Percentiles rank a stretch among this genome's conserved stretches.
These are phyloP conservation scores for Acarapis woodi DNA, from an alignment of 1,140 invertebrate genomes.

Conservation along the genomic window DNA sequence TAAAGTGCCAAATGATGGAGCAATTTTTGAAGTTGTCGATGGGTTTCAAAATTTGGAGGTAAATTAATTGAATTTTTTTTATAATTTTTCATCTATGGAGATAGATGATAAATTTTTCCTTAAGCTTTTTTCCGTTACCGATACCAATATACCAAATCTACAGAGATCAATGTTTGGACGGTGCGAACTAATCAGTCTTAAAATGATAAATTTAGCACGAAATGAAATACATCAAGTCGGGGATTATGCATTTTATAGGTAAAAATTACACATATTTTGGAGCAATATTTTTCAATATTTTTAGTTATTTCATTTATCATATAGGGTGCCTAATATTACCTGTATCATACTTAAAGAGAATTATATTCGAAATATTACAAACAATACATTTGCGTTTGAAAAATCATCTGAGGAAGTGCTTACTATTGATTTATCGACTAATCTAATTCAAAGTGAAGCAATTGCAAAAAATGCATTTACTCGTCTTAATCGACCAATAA, in stretches of 20 bases:
- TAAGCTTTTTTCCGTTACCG: conserved; percentile 3
- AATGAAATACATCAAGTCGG: conserved; percentile 3
- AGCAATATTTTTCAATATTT: no score
- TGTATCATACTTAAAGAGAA: background rate
- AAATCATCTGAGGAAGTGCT: conserved; percentile 3
- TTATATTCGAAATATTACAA: background rate
- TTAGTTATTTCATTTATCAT: no score
- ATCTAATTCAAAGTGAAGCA: background rate
- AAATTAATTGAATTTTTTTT: no score
- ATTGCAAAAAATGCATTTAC: conserved; percentile 2
- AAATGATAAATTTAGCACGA: background rate
- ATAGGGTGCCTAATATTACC: conserved; percentile 5
- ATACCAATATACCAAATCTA: background rate
- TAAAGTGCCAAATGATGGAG: conserved; percentile 3
- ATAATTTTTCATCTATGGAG: no score
- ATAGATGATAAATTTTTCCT: no score
- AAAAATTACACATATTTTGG: no score
- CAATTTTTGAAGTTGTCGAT: conserved; percentile 5
- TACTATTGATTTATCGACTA: background rate
- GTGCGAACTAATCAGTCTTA: background rate
- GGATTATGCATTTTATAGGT: conserved; percentile 5
- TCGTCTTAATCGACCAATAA: conserved; percentile 2
- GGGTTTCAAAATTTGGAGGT: background rate
- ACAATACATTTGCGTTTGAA: conserved; percentile 4
- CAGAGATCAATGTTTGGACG: conserved; percentile 4